Conservation (phyloP, 2,113 vertebrate genomes). For the Oncorhynchus gorbuscha region DNA sequence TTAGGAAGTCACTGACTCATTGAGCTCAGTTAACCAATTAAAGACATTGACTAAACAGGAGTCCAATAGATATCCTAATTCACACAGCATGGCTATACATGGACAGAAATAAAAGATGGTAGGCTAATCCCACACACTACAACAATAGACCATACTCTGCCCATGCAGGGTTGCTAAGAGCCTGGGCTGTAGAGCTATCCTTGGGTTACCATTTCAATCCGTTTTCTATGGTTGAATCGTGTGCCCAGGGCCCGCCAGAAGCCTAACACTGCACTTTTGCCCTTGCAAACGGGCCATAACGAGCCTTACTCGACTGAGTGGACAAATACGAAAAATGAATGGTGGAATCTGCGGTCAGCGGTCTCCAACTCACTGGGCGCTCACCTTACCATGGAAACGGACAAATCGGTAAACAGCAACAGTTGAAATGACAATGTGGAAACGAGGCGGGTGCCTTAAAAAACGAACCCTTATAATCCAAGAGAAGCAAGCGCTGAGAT, state of each 20-base stretch:
- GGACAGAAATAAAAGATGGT: too few species aligned
- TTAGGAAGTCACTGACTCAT: too few species aligned
- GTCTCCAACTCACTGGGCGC: neutral
- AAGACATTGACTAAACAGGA: too few species aligned
- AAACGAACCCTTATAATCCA: too few species aligned
- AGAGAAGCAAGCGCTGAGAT: too few species aligned
- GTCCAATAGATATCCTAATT: too few species aligned
- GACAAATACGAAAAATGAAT: neutral
- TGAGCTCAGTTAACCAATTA: too few species aligned
- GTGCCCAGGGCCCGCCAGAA: neutral
- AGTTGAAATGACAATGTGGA: neutral
- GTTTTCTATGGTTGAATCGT: conserved; percentile 44
- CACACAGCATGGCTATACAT: too few species aligned
- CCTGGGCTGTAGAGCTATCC: too few species aligned
- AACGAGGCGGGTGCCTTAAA: neutral
- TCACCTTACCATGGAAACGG: neutral
- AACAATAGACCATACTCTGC: too few species aligned
- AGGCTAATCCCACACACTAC: too few species aligned
- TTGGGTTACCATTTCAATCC: conserved; percentile 29
- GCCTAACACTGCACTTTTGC: neutral
- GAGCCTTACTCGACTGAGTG: neutral
- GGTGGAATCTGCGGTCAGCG: neutral
- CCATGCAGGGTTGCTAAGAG: too few species aligned
- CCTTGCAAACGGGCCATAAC: neutral
- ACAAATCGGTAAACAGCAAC: neutral